Evolutionary conservation across 2,797 vertebrate genomes (phyloP).

Genomic region (Falco concolor): DNA sequence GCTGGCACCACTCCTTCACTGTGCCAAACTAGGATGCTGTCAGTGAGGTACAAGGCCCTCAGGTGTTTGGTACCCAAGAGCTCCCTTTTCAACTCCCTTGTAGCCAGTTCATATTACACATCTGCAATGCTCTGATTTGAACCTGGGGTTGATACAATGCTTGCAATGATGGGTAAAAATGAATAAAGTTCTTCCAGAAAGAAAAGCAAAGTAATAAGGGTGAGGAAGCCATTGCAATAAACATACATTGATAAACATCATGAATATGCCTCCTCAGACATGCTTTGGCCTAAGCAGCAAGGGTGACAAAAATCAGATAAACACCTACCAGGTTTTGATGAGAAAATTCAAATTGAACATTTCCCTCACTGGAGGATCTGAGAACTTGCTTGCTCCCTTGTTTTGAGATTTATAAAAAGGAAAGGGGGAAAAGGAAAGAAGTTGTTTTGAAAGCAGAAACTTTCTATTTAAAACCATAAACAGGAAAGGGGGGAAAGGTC

Average conservation of each 20-base stretch:
- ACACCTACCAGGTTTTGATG: background rate
- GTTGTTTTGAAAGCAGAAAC: background rate
- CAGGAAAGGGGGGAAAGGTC: background rate
- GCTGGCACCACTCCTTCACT: background rate
- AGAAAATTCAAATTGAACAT: background rate
- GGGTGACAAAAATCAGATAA: slow-evolving; percentile 1
- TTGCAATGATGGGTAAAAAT: background rate
- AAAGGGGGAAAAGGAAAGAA: background rate
- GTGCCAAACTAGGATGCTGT: background rate
- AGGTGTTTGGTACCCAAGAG: background rate
- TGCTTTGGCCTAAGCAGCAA: background rate
- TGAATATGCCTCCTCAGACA: background rate
- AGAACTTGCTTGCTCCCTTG: background rate
- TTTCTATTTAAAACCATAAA: background rate
- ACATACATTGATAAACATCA: background rate
- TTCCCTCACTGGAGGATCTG: background rate
- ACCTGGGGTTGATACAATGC: background rate
- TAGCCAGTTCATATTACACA: background rate
- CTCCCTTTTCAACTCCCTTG: background rate
- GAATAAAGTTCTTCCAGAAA: background rate
- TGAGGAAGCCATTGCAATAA: background rate
- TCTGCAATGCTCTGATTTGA: background rate
- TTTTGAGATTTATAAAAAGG: background rate
- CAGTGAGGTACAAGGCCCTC: rapidly evolving
- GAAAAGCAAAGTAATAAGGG: background rate